phyloP scores from a whole-genome alignment of 2,888 invertebrate genomes.

The Mayetiola destructor region DNA sequence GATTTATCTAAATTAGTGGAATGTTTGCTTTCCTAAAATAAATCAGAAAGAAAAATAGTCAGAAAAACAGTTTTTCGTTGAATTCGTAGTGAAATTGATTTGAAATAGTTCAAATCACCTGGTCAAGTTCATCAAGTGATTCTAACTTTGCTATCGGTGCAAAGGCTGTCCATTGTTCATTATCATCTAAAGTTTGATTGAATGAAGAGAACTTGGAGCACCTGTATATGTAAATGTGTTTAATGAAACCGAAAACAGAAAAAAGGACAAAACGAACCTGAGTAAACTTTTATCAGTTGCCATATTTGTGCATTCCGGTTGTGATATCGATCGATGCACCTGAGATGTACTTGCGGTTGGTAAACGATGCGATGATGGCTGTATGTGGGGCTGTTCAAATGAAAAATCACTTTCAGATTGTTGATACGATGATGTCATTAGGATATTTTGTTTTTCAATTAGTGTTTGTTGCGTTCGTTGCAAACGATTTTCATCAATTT shows the following conservation, averaged over 20 bases:
- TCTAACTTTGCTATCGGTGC: constrained; percentile 52
- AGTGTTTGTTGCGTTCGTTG: constrained; percentile 20
- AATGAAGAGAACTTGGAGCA: constrained; percentile 27
- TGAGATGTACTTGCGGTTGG: constrained; percentile 20
- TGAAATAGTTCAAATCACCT: constrained; percentile 24
- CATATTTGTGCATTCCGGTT: constrained; percentile 23
- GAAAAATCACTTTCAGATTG: constrained; percentile 28
- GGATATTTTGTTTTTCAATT: constrained; percentile 17
- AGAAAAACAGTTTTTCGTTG: neutral
- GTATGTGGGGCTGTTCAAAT: constrained; percentile 22
- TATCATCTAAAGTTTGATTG: constrained; percentile 26
- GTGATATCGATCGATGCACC: constrained; percentile 26
- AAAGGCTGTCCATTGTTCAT: constrained; percentile 26
- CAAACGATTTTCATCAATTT: constrained; percentile 19
- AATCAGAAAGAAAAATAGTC: neutral
- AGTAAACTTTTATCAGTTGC: constrained; percentile 24
- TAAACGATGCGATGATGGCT: constrained; percentile 20
- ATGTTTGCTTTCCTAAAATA: constrained; percentile 22
- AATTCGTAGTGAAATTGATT: neutral
- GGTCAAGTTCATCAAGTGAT: constrained; percentile 48
- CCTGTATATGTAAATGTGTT: constrained; percentile 18
- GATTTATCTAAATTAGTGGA: constrained; percentile 22
- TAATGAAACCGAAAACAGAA: neutral
- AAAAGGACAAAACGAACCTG: constrained; percentile 19
- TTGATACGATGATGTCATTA: constrained; percentile 24